A percentile compares a stretch with the other conserved stretches of the same genome.
Conservation (phyloP, 2,888 invertebrate genomes). For the Machimus rusticus region DNA sequence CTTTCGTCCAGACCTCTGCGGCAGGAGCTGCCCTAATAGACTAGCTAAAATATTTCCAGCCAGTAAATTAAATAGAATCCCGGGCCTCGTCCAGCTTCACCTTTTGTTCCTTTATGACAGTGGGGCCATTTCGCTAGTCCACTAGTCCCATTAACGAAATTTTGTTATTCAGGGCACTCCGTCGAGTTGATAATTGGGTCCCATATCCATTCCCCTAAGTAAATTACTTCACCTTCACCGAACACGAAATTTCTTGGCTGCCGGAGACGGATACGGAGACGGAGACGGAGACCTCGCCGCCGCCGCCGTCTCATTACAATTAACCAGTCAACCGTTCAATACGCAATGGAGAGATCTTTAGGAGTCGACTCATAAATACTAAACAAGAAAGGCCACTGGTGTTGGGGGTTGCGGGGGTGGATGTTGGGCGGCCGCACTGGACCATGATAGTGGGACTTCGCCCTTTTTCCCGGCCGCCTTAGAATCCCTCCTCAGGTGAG, state of each 20-base stretch:
- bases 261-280: too few relatives aligned
- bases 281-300: neutral
- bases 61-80: conserved; percentile 40
- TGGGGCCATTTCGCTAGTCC: conserved; percentile 31
- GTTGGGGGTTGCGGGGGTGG: neutral
- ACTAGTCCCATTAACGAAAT: conserved; percentile 35
- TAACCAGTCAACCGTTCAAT: conserved; percentile 40
- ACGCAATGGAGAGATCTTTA: conserved; percentile 36
- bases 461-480: neutral
- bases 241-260: conserved; percentile 24
- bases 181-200: conserved; percentile 39
- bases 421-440: neutral
- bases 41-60: conserved; percentile 25
- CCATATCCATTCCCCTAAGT: conserved; percentile 41
- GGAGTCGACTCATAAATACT: conserved; percentile 39
- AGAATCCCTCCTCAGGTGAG: conserved; percentile 13
- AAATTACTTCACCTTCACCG: conserved; percentile 39
- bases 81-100: neutral
- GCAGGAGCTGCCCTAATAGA: conserved; percentile 2
- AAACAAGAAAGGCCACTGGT: conserved; percentile 26
- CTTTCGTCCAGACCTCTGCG: neutral
- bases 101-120: conserved; percentile 38
- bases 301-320: conserved; percentile 30
- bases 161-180: conserved; percentile 38
- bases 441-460: neutral